Evolutionary conservation across 2,888 invertebrate genomes (phyloP), one percentile per base, ranked within the genome.

Genomic region (Thymelicus acteon): DNA sequence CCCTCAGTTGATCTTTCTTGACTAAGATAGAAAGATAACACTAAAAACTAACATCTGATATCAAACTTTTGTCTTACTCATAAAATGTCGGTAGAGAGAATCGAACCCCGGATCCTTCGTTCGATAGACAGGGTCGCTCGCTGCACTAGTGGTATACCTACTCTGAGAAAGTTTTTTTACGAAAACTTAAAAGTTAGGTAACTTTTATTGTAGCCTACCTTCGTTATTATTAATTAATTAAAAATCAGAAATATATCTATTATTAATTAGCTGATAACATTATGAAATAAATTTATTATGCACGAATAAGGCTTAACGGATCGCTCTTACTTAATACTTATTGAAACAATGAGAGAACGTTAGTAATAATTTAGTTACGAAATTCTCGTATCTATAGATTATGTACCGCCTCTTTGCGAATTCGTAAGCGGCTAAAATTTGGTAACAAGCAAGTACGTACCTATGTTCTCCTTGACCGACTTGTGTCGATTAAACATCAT

Each of bases 401-500:
- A 62, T 19, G 69, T 52, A 49, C 52, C 54, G 24, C 54, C 39
- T 64, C 58, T 62, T 48, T 40, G 69, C 69, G 58, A 58, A 69
- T 57, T 63, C 40, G 69, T 69, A 69, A 58, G 63, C 62, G 57
- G 60, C 67, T 60, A 60, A 69, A 67, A 69, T 57, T 69, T 63
- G 63, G 63, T 63, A 63, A 63, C 7, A 58, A 58, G 39, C 54
- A 63, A 63, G 19, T 48, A 54, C 49, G 60, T 65, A 71, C 39
- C 31, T 66, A 40, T 31, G 60, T 60, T 65, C 44, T 65, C 65
- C 65, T 69, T 69, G 69, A 63, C 69, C 69, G 69, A 69, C 57
- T 69, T 69, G 63, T 63, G 63, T 60, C 62, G 70, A 70, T 67
- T 63, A 69, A 66, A 62, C 52, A 31, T 72, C 68, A 72, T 71